phyloP scores from a whole-genome alignment of 64 coral and sea anemone species.

The Anthopleura sola region DNA sequence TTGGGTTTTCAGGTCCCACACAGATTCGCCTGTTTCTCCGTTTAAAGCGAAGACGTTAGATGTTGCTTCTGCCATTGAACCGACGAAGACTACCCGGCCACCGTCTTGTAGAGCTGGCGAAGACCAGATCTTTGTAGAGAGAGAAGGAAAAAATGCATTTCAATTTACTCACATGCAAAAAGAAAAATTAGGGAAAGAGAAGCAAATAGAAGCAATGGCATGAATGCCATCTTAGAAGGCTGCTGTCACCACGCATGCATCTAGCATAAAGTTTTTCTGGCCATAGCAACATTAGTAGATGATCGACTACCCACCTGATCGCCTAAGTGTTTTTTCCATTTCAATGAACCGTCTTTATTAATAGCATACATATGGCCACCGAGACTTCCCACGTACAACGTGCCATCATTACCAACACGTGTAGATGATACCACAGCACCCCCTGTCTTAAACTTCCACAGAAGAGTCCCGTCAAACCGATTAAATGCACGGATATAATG shows the following conservation, averaged over 20 bases:
- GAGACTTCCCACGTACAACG: slow-evolving; percentile 81
- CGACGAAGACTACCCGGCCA: slow-evolving; percentile 73
- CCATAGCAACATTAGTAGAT: too few relatives aligned
- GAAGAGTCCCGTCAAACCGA: slow-evolving; percentile 65
- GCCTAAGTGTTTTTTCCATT: slow-evolving; percentile 64
- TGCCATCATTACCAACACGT: slow-evolving; percentile 67
- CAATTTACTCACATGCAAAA: too few relatives aligned
- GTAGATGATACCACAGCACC: slow-evolving; percentile 84
- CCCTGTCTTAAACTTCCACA: slow-evolving; percentile 79
- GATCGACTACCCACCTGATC: slow-evolving; percentile 11
- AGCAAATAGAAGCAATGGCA: too few relatives aligned
- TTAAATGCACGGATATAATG: slow-evolving; percentile 78
- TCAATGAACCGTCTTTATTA: slow-evolving; percentile 74
- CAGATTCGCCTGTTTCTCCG: slow-evolving; percentile 57
- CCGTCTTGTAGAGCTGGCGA: slow-evolving; percentile 75
- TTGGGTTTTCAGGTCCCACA: slow-evolving; percentile 50
- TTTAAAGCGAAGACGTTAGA: slow-evolving; percentile 78
- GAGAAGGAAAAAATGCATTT: not conserved
- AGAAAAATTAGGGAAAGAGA: too few relatives aligned
- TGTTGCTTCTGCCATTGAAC: slow-evolving; percentile 65
- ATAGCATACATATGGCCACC: slow-evolving; percentile 82
- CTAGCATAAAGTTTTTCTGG: too few relatives aligned
- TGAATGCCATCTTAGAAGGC: too few relatives aligned
- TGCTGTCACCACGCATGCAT: too few relatives aligned
- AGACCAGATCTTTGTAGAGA: slow-evolving; percentile 56